Evolutionary conservation across 1,140 invertebrate species (phyloP).

Genomic region (Andricus grossulariae): DNA sequence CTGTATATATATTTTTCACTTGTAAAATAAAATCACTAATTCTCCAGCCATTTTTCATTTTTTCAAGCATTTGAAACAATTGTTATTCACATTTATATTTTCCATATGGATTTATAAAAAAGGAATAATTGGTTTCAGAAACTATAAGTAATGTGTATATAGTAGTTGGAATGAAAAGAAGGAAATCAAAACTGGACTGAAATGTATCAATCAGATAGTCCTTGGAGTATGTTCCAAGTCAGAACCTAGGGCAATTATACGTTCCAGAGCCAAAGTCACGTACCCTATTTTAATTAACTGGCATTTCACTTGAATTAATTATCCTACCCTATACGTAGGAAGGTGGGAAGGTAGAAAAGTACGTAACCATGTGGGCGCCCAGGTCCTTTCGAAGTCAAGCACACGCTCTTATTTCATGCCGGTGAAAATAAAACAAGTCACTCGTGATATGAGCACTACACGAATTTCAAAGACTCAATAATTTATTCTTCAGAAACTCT

Average conservation of each 20-base stretch:
- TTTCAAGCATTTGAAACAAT: no score
- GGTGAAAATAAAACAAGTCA: slow-evolving; percentile 25
- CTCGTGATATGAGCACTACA: slow-evolving; percentile 37
- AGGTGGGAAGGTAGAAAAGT: neutral
- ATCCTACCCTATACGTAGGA: slow-evolving; percentile 9
- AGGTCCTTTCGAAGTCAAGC: slow-evolving; percentile 27
- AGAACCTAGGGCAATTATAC: slow-evolving; percentile 2
- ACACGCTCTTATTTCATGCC: slow-evolving; percentile 19
- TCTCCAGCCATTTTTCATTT: no score
- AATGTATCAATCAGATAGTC: slow-evolving; percentile 26
- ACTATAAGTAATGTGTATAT: no score
- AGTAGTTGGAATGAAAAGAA: neutral
- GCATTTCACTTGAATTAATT: slow-evolving; percentile 28
- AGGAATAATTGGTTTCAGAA: no score
- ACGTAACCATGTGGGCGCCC: neutral
- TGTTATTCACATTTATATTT: no score
- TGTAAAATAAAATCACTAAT: no score
- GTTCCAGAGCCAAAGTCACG: slow-evolving; percentile 18
- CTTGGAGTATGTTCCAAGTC: neutral
- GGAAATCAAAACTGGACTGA: slow-evolving; percentile 20
- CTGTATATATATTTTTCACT: no score
- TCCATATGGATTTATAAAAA: no score
- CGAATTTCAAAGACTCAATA: slow-evolving; percentile 29
- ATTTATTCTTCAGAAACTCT: slow-evolving; percentile 3
- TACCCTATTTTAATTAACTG: slow-evolving; percentile 23